Evolutionary conservation across 2,797 vertebrate genomes (phyloP).

Genomic region (Emydoidea blandingii): DNA sequence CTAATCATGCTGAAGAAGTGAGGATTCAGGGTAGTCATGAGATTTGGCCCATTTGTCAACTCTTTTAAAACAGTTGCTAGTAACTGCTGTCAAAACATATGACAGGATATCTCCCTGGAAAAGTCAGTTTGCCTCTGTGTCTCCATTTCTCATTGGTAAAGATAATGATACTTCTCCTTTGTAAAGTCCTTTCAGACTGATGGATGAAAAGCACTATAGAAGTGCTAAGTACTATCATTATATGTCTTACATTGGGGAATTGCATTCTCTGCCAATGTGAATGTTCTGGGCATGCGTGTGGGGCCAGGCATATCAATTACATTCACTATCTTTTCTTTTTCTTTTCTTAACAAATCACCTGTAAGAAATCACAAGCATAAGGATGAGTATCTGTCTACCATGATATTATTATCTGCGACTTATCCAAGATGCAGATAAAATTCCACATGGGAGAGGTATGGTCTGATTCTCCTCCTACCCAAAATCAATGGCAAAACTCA

Average conservation of each 20-base stretch:
- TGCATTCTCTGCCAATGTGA: neutral
- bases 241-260: too few species aligned
- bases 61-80: neutral
- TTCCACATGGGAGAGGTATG: neutral
- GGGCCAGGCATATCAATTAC: neutral
- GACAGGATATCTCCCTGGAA: neutral
- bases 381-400: neutral
- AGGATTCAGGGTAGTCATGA: neutral
- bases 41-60: neutral
- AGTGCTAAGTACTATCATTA: neutral
- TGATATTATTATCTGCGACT: neutral
- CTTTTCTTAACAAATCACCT: neutral
- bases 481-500: neutral
- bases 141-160: neutral
- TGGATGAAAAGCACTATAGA: neutral
- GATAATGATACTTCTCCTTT: neutral
- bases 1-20: neutral
- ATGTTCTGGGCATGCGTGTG: neutral
- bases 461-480: neutral
- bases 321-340: fast-evolving
- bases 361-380: neutral
- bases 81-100: neutral
- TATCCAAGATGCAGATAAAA: fast-evolving
- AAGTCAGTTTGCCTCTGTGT: neutral
- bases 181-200: neutral